Conservation (phyloP, 2,113 vertebrate genomes). For the Labeo rohita region DNA sequence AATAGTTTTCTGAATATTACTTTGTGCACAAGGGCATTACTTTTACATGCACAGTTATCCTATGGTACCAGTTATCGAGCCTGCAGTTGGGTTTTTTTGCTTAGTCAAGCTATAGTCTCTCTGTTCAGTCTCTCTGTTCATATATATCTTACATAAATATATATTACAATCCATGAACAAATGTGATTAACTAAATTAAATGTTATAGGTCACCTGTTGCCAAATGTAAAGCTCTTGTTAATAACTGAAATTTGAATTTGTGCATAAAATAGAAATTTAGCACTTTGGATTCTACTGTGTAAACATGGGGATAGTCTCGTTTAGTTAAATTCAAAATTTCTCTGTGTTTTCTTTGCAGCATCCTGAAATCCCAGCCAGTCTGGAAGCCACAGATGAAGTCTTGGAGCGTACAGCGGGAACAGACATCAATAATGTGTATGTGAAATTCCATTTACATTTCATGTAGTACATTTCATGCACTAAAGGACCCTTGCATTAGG, state of each 20-base stretch:
- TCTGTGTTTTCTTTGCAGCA: slow-evolving; percentile 74
- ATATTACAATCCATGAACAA: no score
- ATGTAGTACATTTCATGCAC: not conserved
- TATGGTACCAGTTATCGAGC: no score
- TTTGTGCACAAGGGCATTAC: no score
- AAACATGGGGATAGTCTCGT: not conserved
- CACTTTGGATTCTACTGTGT: not conserved
- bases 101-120: no score
- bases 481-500: not conserved
- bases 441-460: slow-evolving; percentile 33
- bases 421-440: slow-evolving; percentile 96
- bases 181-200: no score
- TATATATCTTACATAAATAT: no score
- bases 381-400: slow-evolving; percentile 89
- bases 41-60: no score
- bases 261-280: not conserved
- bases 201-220: no score
- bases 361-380: slow-evolving; percentile 85
- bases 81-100: no score
- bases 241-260: not conserved
- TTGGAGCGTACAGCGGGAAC: slow-evolving; percentile 90
- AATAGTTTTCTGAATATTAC: no score
- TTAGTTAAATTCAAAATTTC: not conserved
- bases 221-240: not conserved
- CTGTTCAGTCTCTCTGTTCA: no score